A percentile compares a stretch with the other conserved stretches of the same genome.
These are phyloP conservation scores for Eubasilissa splendida DNA, from an alignment of 2,888 invertebrate genomes.

Conservation along the genomic window DNA sequence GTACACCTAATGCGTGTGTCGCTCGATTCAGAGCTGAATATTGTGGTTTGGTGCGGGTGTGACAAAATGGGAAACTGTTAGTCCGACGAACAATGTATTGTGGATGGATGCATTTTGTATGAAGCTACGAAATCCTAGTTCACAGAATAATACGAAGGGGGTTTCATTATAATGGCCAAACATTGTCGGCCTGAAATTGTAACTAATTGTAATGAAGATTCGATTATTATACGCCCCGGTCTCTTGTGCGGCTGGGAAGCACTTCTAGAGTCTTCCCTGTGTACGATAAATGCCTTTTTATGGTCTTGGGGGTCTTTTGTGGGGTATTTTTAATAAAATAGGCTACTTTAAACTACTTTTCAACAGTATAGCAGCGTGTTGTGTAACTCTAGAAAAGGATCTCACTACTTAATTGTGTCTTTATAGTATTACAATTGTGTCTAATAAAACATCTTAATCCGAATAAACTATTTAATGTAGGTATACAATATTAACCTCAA, in stretches of 20 bases:
- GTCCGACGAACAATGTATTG: constrained; percentile 29
- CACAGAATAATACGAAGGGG: constrained; percentile 41
- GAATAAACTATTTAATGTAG: too few species aligned
- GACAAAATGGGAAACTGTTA: constrained; percentile 49
- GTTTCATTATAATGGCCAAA: constrained; percentile 51
- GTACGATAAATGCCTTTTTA: constrained; percentile 26
- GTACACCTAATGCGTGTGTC: constrained; percentile 50
- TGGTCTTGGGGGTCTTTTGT: constrained; percentile 21
- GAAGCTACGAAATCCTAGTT: constrained; percentile 47
- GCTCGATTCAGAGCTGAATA: constrained; percentile 44
- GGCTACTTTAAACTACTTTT: background rate
- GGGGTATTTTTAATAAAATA: constrained; percentile 22
- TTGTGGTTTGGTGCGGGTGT: constrained; percentile 37
- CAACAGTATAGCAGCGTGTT: background rate
- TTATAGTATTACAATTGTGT: constrained; percentile 10
- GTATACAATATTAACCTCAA: too few species aligned
- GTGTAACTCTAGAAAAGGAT: background rate
- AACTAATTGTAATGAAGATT: constrained; percentile 56
- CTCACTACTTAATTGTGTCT: constrained; percentile 22
- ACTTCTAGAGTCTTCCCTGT: constrained; percentile 19
- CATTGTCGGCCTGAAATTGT: constrained; percentile 52
- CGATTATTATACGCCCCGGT: constrained; percentile 45
- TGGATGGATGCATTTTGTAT: constrained; percentile 42
- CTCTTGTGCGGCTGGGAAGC: constrained; percentile 28
- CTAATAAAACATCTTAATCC: constrained; percentile 24